phyloP scores from a whole-genome alignment of 2,888 invertebrate genomes.

The Pristionchus entomophagus region DNA sequence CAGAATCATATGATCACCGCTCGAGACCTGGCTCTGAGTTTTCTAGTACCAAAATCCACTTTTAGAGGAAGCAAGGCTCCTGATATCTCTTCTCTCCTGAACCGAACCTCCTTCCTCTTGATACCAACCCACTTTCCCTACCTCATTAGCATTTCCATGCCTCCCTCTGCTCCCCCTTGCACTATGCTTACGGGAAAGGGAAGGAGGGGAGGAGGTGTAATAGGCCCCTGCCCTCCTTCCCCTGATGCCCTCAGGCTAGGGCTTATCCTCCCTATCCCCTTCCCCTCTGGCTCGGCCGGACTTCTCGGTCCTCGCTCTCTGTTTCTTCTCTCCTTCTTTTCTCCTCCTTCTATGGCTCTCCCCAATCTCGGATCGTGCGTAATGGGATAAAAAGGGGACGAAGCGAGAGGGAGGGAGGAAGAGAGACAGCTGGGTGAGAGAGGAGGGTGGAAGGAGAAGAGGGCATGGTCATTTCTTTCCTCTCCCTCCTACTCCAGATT shows the following conservation, averaged over 20 bases:
- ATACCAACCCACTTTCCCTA: background rate
- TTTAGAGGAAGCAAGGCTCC: no score
- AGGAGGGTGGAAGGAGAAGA: background rate
- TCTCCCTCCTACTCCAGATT: background rate
- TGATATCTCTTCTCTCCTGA: no score
- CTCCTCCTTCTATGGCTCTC: background rate
- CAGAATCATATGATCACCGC: background rate
- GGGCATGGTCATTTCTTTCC: slow-evolving; percentile 38
- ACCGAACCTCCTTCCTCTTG: slow-evolving; percentile 8
- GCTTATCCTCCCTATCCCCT: background rate
- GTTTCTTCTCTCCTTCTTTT: slow-evolving; percentile 11
- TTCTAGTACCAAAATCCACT: background rate
- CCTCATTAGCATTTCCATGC: slow-evolving; percentile 26
- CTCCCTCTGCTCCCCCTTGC: slow-evolving; percentile 3
- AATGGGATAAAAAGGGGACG: slow-evolving; percentile 44
- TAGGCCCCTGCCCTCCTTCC: background rate
- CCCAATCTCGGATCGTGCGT: slow-evolving; percentile 38
- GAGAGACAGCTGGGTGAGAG: slow-evolving; percentile 5
- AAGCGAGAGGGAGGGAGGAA: slow-evolving; percentile 13
- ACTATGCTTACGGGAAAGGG: slow-evolving; percentile 17
- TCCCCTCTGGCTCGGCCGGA: background rate
- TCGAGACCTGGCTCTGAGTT: background rate
- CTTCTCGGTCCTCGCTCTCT: background rate
- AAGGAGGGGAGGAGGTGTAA: background rate
- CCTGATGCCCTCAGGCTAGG: background rate